Evolutionary conservation across 2,888 invertebrate species (phyloP).

Genomic region (Phalangium opilio): DNA sequence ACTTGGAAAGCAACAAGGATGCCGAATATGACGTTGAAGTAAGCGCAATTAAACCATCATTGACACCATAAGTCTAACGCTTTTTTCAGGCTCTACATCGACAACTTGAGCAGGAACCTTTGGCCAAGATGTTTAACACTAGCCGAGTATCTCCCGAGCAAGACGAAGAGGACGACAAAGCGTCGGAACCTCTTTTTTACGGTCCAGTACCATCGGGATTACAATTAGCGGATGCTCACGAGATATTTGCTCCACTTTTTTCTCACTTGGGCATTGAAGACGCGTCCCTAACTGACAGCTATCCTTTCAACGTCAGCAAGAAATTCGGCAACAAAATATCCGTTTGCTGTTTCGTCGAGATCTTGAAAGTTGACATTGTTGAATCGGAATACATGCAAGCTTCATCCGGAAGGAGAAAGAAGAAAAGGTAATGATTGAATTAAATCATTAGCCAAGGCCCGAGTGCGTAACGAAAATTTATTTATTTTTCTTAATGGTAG

Average conservation of each 20-base stretch:
- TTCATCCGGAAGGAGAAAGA: conserved; percentile 31
- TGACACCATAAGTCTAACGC: conserved; percentile 11
- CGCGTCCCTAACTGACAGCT: conserved; percentile 25
- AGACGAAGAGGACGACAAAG: conserved; percentile 20
- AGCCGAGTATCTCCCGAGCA: conserved; percentile 27
- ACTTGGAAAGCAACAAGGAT: conserved; percentile 33
- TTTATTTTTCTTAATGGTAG: too few relatives aligned
- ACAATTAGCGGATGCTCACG: conserved; percentile 69
- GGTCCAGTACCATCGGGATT: conserved; percentile 24
- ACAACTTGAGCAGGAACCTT: conserved; percentile 7
- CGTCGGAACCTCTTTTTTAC: conserved; percentile 20
- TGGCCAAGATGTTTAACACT: conserved; percentile 27
- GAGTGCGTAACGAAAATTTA: too few relatives aligned
- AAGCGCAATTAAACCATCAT: conserved; percentile 14
- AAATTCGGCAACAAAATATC: conserved; percentile 64
- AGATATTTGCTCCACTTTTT: conserved; percentile 81
- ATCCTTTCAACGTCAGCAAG: conserved; percentile 39
- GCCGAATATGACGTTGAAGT: conserved; percentile 23
- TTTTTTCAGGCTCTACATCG: not conserved
- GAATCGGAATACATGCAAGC: conserved; percentile 53
- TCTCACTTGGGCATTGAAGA: conserved; percentile 75
- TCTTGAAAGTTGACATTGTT: conserved; percentile 81
- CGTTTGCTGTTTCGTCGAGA: conserved; percentile 55
- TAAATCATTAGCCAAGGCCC: not conserved
- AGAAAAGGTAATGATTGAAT: conserved; percentile 14